These are phyloP conservation scores for Anniella stebbinsi DNA, from an alignment of 2,797 vertebrate species.

Conservation along the genomic window DNA sequence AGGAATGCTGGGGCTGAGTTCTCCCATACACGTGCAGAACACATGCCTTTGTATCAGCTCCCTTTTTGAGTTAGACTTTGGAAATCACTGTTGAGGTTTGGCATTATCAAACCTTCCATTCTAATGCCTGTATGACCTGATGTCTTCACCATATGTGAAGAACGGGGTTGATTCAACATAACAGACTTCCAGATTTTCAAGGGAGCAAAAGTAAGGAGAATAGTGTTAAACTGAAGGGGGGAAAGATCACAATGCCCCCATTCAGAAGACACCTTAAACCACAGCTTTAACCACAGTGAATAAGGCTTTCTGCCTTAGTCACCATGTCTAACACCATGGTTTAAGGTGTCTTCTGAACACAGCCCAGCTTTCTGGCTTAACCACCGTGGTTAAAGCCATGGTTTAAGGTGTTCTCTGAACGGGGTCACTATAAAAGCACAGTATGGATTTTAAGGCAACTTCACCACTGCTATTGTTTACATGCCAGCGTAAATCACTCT, in stretches of 20 bases:
- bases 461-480: not conserved
- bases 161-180: conserved; percentile 29
- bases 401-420: too few species aligned
- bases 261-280: too few species aligned
- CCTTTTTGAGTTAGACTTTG: conserved; percentile 69
- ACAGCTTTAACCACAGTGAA: too few species aligned
- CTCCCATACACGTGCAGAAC: conserved; percentile 76
- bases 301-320: too few species aligned
- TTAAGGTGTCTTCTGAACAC: too few species aligned
- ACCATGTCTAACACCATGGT: too few species aligned
- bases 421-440: not conserved
- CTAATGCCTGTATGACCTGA: conserved; percentile 40
- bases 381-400: too few species aligned
- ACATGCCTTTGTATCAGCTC: conserved; percentile 73
- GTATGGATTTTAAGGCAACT: not conserved
- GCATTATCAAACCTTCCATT: conserved; percentile 63
- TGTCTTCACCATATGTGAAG: conserved; percentile 38
- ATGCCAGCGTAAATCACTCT: not conserved
- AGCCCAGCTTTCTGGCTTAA: too few species aligned
- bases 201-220: rapidly evolving
- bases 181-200: conserved; percentile 16
- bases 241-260: too few species aligned
- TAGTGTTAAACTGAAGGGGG: not conserved
- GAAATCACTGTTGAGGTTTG: conserved; percentile 73
- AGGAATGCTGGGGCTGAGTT: conserved; percentile 74